Conservation (phyloP, 1,140 invertebrate species). For the Tribolium castaneum region DNA sequence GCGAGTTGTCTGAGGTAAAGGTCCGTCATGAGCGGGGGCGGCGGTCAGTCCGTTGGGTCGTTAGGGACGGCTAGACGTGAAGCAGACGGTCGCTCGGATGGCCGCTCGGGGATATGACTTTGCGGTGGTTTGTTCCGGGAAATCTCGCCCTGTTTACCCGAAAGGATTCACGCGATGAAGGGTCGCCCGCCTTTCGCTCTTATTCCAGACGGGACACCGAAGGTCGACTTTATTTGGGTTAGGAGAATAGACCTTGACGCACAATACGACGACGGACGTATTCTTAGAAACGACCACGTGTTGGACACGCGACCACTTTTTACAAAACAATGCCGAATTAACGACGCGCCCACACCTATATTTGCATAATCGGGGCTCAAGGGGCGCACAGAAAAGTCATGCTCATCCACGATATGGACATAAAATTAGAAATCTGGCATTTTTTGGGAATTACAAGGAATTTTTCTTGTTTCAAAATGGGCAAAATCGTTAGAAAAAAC, state of each 20-base stretch:
- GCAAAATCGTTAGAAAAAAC: no score
- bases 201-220: slow-evolving; percentile 38
- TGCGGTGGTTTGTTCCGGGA: slow-evolving; percentile 44
- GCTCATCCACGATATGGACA: no score
- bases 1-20: slow-evolving; percentile 48
- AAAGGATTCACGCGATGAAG: slow-evolving; percentile 54
- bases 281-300: slow-evolving; percentile 50
- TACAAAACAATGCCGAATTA: neutral
- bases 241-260: slow-evolving; percentile 46
- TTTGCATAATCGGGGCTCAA: no score
- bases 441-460: no score
- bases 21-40: slow-evolving; percentile 40
- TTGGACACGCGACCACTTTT: slow-evolving; percentile 34
- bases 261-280: slow-evolving; percentile 47
- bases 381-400: no score
- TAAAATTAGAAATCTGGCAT: no score
- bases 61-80: slow-evolving; percentile 42
- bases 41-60: slow-evolving; percentile 22
- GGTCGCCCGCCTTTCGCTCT: neutral
- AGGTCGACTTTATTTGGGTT: slow-evolving; percentile 56
- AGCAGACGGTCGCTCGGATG: slow-evolving; percentile 43
- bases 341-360: neutral
- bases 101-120: slow-evolving; percentile 42
- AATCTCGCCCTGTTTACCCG: slow-evolving; percentile 50
- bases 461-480: no score